phyloP scores from a whole-genome alignment of 2,888 invertebrate species.

The Lottia scabra region DNA sequence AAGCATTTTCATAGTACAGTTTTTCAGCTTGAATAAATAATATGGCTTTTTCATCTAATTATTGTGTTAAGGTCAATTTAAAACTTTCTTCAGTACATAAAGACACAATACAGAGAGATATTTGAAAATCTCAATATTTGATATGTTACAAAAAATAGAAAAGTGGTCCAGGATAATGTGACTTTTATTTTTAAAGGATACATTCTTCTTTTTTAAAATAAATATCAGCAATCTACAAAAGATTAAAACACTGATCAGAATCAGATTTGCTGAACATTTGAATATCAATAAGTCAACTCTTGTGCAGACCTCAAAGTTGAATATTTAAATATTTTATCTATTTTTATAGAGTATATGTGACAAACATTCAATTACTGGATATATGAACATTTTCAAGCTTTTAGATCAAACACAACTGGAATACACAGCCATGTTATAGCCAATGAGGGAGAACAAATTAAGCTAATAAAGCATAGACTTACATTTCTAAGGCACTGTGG shows the following conservation, averaged over 20 bases:
- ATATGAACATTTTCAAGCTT: too few species aligned
- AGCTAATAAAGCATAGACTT: slow-evolving; percentile 32
- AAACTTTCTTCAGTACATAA: not conserved
- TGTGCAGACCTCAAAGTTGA: not conserved
- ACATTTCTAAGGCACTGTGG: slow-evolving; percentile 65
- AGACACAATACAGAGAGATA: too few species aligned
- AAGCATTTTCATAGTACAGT: slow-evolving; percentile 63
- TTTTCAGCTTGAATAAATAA: slow-evolving; percentile 67
- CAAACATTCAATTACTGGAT: too few species aligned
- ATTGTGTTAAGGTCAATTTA: slow-evolving; percentile 37
- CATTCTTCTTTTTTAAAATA: slow-evolving; percentile 60
- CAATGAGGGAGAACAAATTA: not conserved
- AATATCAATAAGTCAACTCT: not conserved
- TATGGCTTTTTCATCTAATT: slow-evolving; percentile 60
- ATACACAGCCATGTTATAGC: not conserved
- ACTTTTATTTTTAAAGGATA: slow-evolving; percentile 50
- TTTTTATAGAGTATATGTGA: too few species aligned
- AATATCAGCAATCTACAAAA: slow-evolving; percentile 60
- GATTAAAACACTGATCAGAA: slow-evolving; percentile 1
- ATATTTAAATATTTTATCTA: too few species aligned
- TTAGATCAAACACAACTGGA: not conserved
- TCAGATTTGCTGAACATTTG: not conserved
- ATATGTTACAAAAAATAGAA: too few species aligned
- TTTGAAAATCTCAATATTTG: too few species aligned
- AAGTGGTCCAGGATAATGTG: too few species aligned